phyloP scores from a whole-genome alignment of 2,113 vertebrate species.

The Sus scrofa region T2T-Sscrofa CM000814.6:97729001-97729500 shows the following conservation, averaged over 20 bases:
- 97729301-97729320: background rate
- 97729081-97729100: constrained; percentile 5
- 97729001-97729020: background rate
- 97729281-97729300: background rate
- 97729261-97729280: background rate
- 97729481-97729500: background rate
- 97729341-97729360: background rate
- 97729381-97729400: background rate
- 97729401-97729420: background rate
- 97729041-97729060: background rate
- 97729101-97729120: background rate
- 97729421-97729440: background rate
- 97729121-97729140: no score
- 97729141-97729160: background rate
- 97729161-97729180: background rate
- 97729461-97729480: background rate
- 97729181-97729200: background rate
- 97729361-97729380: background rate
- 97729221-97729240: background rate
- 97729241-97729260: background rate
- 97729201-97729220: background rate
- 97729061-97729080: background rate
- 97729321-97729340: background rate
- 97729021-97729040: background rate
- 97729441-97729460: background rate